phyloP scores from a whole-genome alignment of 2,113 vertebrate species.

The Gallinago undulata region DNA sequence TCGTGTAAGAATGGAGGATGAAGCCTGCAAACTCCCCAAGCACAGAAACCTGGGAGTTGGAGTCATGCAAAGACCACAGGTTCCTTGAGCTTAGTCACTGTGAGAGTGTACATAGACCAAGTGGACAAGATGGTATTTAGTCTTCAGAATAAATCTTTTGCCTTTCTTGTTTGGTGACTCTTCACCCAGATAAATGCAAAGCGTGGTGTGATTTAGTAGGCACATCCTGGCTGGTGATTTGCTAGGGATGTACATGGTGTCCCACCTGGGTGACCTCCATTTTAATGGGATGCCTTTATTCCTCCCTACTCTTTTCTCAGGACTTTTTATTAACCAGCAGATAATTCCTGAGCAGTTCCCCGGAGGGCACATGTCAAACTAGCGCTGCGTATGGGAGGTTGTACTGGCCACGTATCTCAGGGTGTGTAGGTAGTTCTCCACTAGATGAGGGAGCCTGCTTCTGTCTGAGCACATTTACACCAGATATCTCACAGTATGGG shows the following conservation, averaged over 20 bases:
- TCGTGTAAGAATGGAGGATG: background rate
- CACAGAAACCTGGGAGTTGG: background rate
- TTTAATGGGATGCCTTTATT: background rate
- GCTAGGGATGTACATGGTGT: background rate
- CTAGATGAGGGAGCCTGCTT: background rate
- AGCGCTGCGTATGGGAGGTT: background rate
- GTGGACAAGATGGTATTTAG: background rate
- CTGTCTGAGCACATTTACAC: background rate
- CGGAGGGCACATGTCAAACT: background rate
- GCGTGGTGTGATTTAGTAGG: background rate
- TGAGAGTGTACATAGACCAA: background rate
- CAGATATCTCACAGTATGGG: background rate
- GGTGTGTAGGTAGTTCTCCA: fast-evolving
- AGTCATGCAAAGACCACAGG: background rate
- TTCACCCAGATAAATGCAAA: background rate
- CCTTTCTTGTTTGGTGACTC: background rate
- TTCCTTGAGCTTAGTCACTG: background rate
- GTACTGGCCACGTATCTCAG: background rate
- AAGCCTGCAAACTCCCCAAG: background rate
- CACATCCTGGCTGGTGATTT: background rate
- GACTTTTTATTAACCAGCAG: background rate
- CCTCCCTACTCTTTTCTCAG: background rate
- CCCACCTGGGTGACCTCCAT: background rate
- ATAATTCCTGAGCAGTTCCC: background rate
- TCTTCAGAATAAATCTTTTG: background rate